These are phyloP conservation scores for Hiodon tergisus DNA, from an alignment of 2,113 vertebrate genomes.

Conservation along the genomic window DNA sequence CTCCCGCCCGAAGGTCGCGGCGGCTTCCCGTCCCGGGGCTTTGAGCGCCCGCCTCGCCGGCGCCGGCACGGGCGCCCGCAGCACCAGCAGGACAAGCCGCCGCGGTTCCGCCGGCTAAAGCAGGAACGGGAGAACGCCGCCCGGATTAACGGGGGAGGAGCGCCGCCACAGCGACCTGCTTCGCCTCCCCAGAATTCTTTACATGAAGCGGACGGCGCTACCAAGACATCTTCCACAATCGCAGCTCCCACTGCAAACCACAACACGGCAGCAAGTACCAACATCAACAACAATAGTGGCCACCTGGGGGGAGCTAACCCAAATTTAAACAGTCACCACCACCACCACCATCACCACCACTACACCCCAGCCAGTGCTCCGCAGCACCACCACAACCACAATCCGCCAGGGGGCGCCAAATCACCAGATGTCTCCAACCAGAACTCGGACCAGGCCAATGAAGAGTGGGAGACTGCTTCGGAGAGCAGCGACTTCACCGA, in stretches of 20 bases:
- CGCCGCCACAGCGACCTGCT: slow-evolving; percentile 38
- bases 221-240: slow-evolving; percentile 29
- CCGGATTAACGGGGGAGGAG: slow-evolving; percentile 63
- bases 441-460: slow-evolving; percentile 90
- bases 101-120: slow-evolving; percentile 82
- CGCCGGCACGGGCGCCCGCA: slow-evolving; percentile 76
- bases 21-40: slow-evolving; percentile 48
- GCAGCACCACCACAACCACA: slow-evolving; percentile 65
- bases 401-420: slow-evolving; percentile 68
- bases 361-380: slow-evolving; percentile 39
- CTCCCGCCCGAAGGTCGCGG: slow-evolving; percentile 39
- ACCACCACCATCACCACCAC: slow-evolving; percentile 51
- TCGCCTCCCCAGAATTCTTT: slow-evolving; percentile 51
- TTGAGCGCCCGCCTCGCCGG: slow-evolving; percentile 73
- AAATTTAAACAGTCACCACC: slow-evolving; percentile 53
- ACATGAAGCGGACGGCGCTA: slow-evolving; percentile 52
- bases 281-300: slow-evolving; percentile 37
- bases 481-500: slow-evolving; percentile 92
- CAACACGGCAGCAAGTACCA: slow-evolving; percentile 42
- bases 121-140: slow-evolving; percentile 81
- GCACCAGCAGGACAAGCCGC: slow-evolving; percentile 87
- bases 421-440: slow-evolving; percentile 87
- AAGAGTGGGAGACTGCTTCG: slow-evolving; percentile 89
- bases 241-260: slow-evolving; percentile 51
- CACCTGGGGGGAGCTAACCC: slow-evolving; percentile 50